Evolutionary conservation across 2,113 vertebrate genomes (phyloP).

Genomic region (Potamarius usumacintae): DNA sequence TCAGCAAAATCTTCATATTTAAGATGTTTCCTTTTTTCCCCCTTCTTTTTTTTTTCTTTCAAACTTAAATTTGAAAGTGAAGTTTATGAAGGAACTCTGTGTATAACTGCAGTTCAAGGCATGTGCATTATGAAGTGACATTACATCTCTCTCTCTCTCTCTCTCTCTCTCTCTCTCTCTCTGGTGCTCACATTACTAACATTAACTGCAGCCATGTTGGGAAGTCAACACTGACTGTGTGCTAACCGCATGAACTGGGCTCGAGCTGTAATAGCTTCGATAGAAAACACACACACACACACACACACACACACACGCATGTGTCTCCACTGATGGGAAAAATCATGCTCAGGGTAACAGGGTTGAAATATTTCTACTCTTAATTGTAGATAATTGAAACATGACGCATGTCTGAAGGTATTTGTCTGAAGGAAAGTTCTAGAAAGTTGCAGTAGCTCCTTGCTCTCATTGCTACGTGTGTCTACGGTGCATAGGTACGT

Average conservation of each 20-base stretch:
- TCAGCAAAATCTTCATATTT: neutral
- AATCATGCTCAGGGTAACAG: neutral
- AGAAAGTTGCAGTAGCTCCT: neutral
- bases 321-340: neutral
- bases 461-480: neutral
- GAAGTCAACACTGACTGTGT: constrained; percentile 36
- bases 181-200: constrained; percentile 16
- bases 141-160: constrained; percentile 15
- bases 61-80: neutral
- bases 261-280: constrained; percentile 1
- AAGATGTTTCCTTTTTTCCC: neutral
- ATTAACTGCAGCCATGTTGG: constrained; percentile 29
- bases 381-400: neutral
- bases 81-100: neutral
- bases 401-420: no score
- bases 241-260: constrained; percentile 16
- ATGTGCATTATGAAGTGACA: neutral
- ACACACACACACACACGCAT: neutral
- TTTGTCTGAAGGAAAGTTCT: neutral
- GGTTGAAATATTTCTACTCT: neutral
- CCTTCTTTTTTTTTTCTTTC: no score
- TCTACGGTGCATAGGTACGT: no score
- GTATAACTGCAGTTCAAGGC: neutral
- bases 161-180: constrained; percentile 27
- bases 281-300: constrained; percentile 3